These are phyloP conservation scores for Tolmerus cingulatus DNA, from an alignment of 2,888 invertebrate genomes.

Conservation along the genomic window DNA sequence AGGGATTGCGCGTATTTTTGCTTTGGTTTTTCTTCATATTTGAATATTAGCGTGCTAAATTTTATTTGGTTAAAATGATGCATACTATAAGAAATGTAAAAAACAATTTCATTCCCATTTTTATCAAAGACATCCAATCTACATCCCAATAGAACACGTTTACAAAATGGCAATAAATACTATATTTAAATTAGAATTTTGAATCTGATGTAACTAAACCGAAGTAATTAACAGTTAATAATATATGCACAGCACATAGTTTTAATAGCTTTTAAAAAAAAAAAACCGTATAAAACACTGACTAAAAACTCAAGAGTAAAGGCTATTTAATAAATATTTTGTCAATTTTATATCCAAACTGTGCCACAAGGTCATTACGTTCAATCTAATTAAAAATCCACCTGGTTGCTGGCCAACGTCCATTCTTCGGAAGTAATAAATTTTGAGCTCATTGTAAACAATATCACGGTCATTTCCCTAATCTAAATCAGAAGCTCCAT, in stretches of 20 bases:
- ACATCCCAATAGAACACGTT: no score
- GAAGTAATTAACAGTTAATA: not conserved
- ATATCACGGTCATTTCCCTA: not conserved
- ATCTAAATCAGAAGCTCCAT: not conserved
- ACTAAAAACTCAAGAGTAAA: not conserved
- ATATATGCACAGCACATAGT: not conserved
- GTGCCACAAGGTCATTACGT: not conserved
- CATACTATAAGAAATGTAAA: no score
- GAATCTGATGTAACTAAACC: no score
- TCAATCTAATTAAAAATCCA: not conserved
- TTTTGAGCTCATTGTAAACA: not conserved
- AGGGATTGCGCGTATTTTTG: not conserved
- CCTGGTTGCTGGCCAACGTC: not conserved
- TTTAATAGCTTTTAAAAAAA: no score
- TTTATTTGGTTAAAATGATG: no score
- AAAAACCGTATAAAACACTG: not conserved
- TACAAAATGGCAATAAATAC: no score
- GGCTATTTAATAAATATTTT: not conserved
- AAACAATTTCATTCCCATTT: no score
- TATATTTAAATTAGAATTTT: no score
- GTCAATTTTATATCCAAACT: not conserved
- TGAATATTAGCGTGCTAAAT: no score
- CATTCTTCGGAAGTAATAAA: not conserved
- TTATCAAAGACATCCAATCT: no score
- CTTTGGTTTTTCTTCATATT: not conserved